Base-by-base conservation (phyloP, 1,140 invertebrate species). In the Trichomalopsis sarcophagae region DNA sequence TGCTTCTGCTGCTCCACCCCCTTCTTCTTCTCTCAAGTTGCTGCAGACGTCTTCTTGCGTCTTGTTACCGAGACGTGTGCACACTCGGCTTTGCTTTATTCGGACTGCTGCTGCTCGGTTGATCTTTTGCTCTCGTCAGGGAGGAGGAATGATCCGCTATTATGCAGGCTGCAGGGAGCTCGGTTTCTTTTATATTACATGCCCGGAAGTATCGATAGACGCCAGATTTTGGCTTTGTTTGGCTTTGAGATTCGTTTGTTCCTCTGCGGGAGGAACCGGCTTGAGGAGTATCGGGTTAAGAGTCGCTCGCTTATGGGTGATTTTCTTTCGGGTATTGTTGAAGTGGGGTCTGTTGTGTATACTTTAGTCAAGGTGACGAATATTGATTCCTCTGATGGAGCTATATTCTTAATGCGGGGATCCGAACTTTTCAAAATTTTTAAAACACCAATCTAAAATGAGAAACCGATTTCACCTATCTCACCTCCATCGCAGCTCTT, bases 121-220 rank as follows among this genome's bases (percentile, higher is more conserved):
- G 50, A 68, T 62, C 21, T 62, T 62, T 62, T 62, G 55, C 55
- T 62, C 17, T 62, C 17, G 55, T 62, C 55, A 21, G 55, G 6
- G 6, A 17, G 17, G 1, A 17, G 11, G 17, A 6, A 62, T n/a
- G 6, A 2, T 21, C 21, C 0, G 6, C 21, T 62, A 62, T 62
- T 62, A 62, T 62, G 21, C 21, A 62, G 55, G 6, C 55, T 5
- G 6, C 21, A 62, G 55, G 55, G 55, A 5, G 17, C 21, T 62
- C 17, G 17, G 1, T 62, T 62, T 62, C 55, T 62, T 62, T 44
- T 44, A 40, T 40, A 44, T 14, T 55, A 0, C 21, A 55, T 71
- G 21, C 14, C 81, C 50, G 71, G 73, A 82, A 82, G 81, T 82
- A 76, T 82, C 81, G 81, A 66, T 55, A 21, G 50, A 62, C 47